Conservation (phyloP, 2,797 vertebrate species). For the Sphenodon punctatus region DNA sequence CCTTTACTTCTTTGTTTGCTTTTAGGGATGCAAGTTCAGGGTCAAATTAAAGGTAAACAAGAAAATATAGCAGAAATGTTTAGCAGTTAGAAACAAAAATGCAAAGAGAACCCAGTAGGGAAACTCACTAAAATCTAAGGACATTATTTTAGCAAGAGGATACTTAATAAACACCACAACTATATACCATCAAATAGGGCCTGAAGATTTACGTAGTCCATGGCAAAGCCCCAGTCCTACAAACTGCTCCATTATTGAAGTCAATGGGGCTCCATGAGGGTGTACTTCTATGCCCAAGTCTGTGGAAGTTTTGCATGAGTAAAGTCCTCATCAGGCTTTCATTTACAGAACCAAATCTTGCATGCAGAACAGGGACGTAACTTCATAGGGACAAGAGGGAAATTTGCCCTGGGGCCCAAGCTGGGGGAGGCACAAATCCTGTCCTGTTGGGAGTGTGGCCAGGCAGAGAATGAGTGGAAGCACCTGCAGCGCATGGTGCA, state of each 20-base stretch:
- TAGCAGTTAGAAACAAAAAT: constrained; percentile 16
- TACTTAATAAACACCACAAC: too few species aligned
- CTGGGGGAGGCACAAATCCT: too few species aligned
- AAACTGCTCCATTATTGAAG: not conserved
- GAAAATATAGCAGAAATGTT: not conserved
- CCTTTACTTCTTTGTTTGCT: not conserved
- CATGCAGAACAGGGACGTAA: too few species aligned
- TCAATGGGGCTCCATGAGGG: not conserved
- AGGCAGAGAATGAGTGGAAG: too few species aligned
- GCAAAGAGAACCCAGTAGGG: too few species aligned
- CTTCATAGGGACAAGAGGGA: too few species aligned
- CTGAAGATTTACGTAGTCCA: not conserved
- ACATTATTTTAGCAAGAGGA: too few species aligned
- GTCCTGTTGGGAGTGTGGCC: too few species aligned
- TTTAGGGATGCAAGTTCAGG: not conserved
- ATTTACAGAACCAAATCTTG: constrained; percentile 29
- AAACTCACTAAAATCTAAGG: too few species aligned
- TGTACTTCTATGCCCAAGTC: constrained; percentile 19
- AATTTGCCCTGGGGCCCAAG: too few species aligned
- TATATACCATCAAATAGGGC: not conserved
- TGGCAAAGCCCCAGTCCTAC: constrained; percentile 1
- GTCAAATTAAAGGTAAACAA: not conserved
- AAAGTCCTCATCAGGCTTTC: constrained; percentile 16
- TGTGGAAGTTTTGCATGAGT: not conserved
- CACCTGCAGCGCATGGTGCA: too few species aligned